Conservation (phyloP, 2,113 vertebrate species). For the Malurus alboscapulatus region DNA sequence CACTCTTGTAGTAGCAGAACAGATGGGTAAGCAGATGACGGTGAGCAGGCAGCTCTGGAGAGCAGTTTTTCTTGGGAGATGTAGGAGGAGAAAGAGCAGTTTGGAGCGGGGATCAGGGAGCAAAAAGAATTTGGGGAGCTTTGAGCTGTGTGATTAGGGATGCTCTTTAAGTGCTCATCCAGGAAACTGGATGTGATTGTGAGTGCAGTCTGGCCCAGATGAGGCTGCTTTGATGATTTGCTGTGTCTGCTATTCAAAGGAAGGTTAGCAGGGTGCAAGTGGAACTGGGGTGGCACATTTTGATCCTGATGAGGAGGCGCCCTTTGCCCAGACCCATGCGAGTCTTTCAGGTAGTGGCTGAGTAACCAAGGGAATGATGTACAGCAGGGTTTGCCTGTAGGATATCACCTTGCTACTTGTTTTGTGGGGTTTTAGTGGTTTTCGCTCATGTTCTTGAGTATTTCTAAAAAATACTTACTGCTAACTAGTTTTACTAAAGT, state of each 20-base stretch:
- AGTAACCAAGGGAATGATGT: not conserved
- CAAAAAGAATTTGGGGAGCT: not conserved
- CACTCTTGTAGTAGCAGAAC: not conserved
- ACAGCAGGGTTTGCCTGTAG: not conserved
- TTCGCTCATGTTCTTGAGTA: not conserved
- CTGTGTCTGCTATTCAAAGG: not conserved
- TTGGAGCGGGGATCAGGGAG: not conserved
- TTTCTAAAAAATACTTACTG: not conserved
- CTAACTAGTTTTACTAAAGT: not conserved
- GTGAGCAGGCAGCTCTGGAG: not conserved
- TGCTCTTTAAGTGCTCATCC: not conserved
- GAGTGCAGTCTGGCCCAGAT: not conserved
- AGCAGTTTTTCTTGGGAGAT: not conserved
- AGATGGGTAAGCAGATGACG: not conserved
- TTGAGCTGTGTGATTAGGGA: not conserved
- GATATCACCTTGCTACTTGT: not conserved
- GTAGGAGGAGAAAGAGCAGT: not conserved
- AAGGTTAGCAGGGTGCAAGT: not conserved
- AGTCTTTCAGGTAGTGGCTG: not conserved
- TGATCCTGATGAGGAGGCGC: not conserved
- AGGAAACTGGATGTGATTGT: accelerated
- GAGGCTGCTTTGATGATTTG: not conserved
- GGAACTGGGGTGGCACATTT: not conserved
- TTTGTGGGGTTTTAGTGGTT: not conserved
- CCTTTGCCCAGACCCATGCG: accelerated